Conservation (phyloP, 2,888 invertebrate species). For the Tryphoninae sp. region DNA sequence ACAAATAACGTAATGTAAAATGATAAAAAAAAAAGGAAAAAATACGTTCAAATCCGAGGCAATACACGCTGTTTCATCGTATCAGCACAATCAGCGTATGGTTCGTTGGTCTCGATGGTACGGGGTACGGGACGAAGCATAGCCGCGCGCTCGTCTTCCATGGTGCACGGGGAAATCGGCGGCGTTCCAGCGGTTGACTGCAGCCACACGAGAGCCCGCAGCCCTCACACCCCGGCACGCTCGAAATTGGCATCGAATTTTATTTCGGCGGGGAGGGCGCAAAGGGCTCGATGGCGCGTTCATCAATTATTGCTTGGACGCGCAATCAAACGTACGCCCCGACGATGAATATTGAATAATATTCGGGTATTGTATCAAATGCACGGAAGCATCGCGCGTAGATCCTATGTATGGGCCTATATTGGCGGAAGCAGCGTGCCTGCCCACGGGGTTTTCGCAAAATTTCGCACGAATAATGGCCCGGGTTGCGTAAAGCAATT, state of each 20-base stretch:
- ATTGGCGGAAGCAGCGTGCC: slow-evolving; percentile 12
- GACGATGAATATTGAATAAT: slow-evolving; percentile 74
- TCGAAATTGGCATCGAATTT: slow-evolving; percentile 52
- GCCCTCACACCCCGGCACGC: slow-evolving; percentile 9
- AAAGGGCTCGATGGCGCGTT: slow-evolving; percentile 57
- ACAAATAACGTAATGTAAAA: no score
- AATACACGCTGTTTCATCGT: not conserved
- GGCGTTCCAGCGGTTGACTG: slow-evolving; percentile 43
- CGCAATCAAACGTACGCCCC: slow-evolving; percentile 63
- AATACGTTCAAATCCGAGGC: not conserved
- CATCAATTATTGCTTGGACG: slow-evolving; percentile 64
- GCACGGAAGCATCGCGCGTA: slow-evolving; percentile 50
- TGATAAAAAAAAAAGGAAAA: not conserved
- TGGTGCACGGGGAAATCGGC: slow-evolving; percentile 14
- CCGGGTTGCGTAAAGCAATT: slow-evolving; percentile 75
- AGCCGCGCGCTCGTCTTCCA: slow-evolving; percentile 16
- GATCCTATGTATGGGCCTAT: slow-evolving; percentile 37
- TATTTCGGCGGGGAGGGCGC: slow-evolving; percentile 37
- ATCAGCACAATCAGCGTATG: slow-evolving; percentile 5
- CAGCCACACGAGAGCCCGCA: slow-evolving; percentile 32
- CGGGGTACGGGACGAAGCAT: not conserved
- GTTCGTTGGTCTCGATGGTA: slow-evolving; percentile 27
- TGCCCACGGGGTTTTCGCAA: slow-evolving; percentile 52
- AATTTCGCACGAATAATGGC: slow-evolving; percentile 74
- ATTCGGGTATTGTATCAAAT: slow-evolving; percentile 73